phyloP scores from a whole-genome alignment of 1,140 invertebrate genomes.

The Zophobas atratus region DNA sequence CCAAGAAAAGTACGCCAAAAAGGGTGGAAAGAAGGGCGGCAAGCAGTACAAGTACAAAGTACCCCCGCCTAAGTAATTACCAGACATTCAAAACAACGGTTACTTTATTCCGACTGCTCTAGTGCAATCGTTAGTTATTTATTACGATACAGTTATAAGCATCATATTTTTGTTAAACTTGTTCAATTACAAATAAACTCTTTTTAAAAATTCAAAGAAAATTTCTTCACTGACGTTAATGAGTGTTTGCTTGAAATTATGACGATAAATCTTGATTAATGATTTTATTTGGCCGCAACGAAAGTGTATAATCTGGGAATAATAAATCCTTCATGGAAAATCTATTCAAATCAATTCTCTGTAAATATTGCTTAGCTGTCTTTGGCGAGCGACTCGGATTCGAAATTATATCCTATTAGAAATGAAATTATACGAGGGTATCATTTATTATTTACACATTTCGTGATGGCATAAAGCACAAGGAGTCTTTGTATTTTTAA shows the following conservation, averaged over 20 bases:
- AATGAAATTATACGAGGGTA: conserved; percentile 40
- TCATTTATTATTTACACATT: conserved; percentile 48
- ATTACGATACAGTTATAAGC: conserved; percentile 12
- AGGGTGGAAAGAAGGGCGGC: conserved; percentile 57
- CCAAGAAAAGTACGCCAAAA: conserved; percentile 59
- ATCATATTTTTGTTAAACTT: conserved; percentile 39
- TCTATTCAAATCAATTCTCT: conserved; percentile 49
- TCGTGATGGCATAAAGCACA: conserved; percentile 39
- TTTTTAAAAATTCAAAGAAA: conserved; percentile 4
- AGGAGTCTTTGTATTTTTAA: conserved; percentile 34
- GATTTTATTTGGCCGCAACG: neutral
- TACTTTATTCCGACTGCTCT: neutral
- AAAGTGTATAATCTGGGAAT: conserved; percentile 28
- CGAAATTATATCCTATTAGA: conserved; percentile 48
- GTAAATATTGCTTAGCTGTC: conserved; percentile 51
- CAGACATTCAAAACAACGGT: neutral
- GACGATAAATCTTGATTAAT: neutral
- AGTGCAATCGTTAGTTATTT: conserved; percentile 10
- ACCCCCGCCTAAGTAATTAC: conserved; percentile 2
- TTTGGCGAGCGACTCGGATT: conserved; percentile 38
- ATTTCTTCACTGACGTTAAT: neutral
- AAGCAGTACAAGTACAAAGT: conserved; percentile 54
- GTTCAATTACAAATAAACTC: conserved; percentile 22
- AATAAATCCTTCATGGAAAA: conserved; percentile 50
- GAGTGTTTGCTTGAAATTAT: neutral